Base-by-base conservation (phyloP, 2,888 invertebrate genomes). In the Parnassius mnemosyne region DNA sequence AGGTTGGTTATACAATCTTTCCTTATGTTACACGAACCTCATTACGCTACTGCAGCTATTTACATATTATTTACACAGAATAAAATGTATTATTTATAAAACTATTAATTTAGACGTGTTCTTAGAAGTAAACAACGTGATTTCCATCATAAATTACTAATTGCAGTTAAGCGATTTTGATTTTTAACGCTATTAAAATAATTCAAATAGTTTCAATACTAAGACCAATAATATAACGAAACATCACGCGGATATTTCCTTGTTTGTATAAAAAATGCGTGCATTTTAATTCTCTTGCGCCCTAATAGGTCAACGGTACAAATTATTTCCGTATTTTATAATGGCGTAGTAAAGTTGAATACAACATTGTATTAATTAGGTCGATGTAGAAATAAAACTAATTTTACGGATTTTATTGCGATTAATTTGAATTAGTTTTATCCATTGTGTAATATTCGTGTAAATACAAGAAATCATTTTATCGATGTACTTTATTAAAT, bases 111-210 rank as follows among this genome's bases (percentile, higher is more conserved):
- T 10, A 44, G 47, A 68, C 69, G 69, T 68, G 69, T 65, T 68
- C 67, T 58, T 65, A 67, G 71, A 68, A 7, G 34, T 5, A 71
- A 77, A 72, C 68, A 69, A 73, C 69, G 64, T 79, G 76, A 81
- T 78, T 74, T 52, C 71, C 66, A 72, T 72, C 74, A 73, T 72
- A n/a, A 46, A 46, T n/a, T 46, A 46, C 12, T 34, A 64, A 73
- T 71, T 55, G 55, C 69, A 64, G 65, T 70, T 71, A 41, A 53
- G 10, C 20, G 47, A 53, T 60, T 54, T 43, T 60, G 2, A 11
- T 12, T 47, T 53, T 49, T 20, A 13, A 10, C 49, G 20, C 74
- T 71, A 68, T 69, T 64, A 49, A 65, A 60, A 53, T 65, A 61
- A 65, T 62, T 58, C 61, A 66, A 71, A 73, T 71, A 7, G 16